These are phyloP conservation scores for Marisa cornuarietis DNA, from an alignment of 1,140 invertebrate species.

Conservation along the genomic window DNA sequence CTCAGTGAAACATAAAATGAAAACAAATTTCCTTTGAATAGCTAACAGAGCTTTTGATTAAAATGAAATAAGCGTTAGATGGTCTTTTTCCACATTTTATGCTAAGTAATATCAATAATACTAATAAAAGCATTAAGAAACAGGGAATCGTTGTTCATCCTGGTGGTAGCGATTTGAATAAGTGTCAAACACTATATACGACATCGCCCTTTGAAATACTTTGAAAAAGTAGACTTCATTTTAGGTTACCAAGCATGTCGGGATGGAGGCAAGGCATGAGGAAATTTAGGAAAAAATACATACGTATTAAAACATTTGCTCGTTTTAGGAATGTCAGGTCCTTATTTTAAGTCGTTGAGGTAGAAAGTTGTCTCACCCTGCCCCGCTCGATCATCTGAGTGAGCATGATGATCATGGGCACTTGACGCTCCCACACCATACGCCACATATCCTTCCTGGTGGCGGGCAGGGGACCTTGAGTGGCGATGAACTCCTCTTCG, in stretches of 20 bases:
- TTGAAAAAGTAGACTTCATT: neutral
- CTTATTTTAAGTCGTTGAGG: neutral
- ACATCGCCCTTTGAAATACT: too few species aligned
- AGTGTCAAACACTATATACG: too few species aligned
- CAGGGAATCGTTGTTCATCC: too few species aligned
- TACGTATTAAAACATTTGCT: neutral
- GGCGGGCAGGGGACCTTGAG: constrained; percentile 94
- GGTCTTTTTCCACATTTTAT: too few species aligned
- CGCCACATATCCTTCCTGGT: constrained; percentile 96
- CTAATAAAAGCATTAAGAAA: too few species aligned
- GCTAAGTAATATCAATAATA: too few species aligned
- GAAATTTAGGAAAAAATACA: neutral
- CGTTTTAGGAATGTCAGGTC: neutral
- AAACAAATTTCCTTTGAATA: too few species aligned
- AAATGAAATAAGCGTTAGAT: too few species aligned
- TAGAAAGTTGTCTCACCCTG: constrained; percentile 69
- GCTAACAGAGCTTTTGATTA: too few species aligned
- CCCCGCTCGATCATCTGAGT: constrained; percentile 87
- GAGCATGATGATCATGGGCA: constrained; percentile 79
- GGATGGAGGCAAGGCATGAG: neutral
- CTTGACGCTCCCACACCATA: constrained; percentile 90
- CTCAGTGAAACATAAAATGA: too few species aligned
- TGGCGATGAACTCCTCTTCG: constrained; percentile 89
- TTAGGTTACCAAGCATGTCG: neutral
- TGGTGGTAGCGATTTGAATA: too few species aligned